phyloP scores from a whole-genome alignment of 2,888 invertebrate genomes.

The Drosophila maculinotata region DNA sequence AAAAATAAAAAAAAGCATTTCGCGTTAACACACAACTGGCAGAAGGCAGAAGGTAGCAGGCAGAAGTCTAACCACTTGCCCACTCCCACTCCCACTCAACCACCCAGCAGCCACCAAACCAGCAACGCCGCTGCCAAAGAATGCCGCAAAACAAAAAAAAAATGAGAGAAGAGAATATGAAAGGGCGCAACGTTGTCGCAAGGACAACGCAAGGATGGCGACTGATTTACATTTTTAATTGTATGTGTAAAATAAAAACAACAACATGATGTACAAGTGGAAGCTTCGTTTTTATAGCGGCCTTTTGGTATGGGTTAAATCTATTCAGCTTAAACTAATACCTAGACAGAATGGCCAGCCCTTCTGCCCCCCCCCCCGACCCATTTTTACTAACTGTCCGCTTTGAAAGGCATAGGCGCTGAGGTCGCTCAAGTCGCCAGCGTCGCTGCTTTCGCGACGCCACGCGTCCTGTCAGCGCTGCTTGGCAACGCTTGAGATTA shows the following conservation, averaged over 20 bases:
- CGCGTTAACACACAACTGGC: slow-evolving; percentile 25
- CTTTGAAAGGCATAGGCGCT: too few species aligned
- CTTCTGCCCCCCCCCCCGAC: not conserved
- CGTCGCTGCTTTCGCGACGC: too few species aligned
- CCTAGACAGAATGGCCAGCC: slow-evolving; percentile 2
- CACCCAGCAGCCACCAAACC: slow-evolving; percentile 22
- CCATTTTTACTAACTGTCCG: too few species aligned
- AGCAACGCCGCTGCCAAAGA: slow-evolving; percentile 20
- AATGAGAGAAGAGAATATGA: slow-evolving; percentile 19
- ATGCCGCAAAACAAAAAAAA: slow-evolving; percentile 14
- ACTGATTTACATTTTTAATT: slow-evolving; percentile 83
- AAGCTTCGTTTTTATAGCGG: too few species aligned
- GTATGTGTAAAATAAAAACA: slow-evolving; percentile 43
- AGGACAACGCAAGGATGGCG: slow-evolving; percentile 48
- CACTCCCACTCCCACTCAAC: slow-evolving; percentile 32
- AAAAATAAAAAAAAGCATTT: slow-evolving; percentile 12
- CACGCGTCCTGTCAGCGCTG: slow-evolving; percentile 26
- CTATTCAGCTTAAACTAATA: slow-evolving; percentile 35
- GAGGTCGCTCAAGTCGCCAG: too few species aligned
- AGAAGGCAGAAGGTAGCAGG: slow-evolving; percentile 9
- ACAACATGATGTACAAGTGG: not conserved
- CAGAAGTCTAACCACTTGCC: slow-evolving; percentile 17
- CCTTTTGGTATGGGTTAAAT: not conserved
- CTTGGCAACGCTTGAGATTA: slow-evolving; percentile 70
- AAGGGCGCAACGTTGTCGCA: slow-evolving; percentile 48